Conservation (phyloP, 2,113 vertebrate species). For the Neogobius melanostomus region DNA sequence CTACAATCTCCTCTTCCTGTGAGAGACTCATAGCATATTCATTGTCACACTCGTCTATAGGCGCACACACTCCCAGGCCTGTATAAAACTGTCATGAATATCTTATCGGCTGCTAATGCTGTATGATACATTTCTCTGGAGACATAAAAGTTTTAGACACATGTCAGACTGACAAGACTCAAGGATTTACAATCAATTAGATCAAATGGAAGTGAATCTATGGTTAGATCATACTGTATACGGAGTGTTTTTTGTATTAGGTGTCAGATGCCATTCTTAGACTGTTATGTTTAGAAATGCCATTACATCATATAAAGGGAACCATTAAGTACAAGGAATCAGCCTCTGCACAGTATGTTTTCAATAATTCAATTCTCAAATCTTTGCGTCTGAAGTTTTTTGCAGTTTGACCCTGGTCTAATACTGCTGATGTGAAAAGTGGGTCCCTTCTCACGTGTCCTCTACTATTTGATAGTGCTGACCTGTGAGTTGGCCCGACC, state of each 20-base stretch:
- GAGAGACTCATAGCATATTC: conserved; percentile 69
- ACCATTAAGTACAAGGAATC: not conserved
- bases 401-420: conserved; percentile 33
- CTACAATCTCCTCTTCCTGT: conserved; percentile 49
- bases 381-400: conserved; percentile 22
- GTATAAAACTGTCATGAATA: conserved; percentile 65
- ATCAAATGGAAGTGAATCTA: conserved; percentile 3
- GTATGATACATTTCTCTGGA: conserved; percentile 57
- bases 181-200: conserved; percentile 6
- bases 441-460: conserved; percentile 27
- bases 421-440: conserved; percentile 55
- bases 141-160: conserved; percentile 65
- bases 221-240: conserved; percentile 16
- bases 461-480: conserved; percentile 43
- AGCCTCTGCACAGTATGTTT: conserved; percentile 11
- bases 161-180: conserved; percentile 33
- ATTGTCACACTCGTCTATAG: conserved; percentile 59
- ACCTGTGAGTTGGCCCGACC: conserved; percentile 51
- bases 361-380: conserved; percentile 56
- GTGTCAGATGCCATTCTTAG: not conserved
- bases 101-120: conserved; percentile 70
- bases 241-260: conserved; percentile 2
- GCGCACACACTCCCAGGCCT: conserved; percentile 28
- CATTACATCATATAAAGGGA: not conserved
- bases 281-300: not conserved